Evolutionary conservation across 2,888 invertebrate species (phyloP).

Genomic region (Hoplodrina ambigua): DNA sequence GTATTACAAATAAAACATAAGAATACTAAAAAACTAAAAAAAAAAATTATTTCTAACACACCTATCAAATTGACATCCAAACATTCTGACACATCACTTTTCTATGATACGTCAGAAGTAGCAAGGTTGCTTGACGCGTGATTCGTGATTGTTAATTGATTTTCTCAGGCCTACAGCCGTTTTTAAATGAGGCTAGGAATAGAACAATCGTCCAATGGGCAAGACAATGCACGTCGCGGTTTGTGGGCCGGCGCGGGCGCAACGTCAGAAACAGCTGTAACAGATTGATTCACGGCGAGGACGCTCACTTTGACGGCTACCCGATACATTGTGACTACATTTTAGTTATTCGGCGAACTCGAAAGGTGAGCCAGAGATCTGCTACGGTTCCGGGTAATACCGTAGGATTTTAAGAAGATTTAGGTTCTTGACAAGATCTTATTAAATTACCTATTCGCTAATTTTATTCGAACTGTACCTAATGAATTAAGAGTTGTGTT

Average conservation of each 20-base stretch:
- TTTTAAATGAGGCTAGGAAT: constrained; percentile 78
- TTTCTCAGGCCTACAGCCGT: constrained; percentile 76
- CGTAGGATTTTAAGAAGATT: neutral
- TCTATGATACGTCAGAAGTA: constrained; percentile 20
- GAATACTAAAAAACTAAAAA: neutral
- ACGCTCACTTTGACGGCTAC: constrained; percentile 54
- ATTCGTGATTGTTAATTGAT: constrained; percentile 60
- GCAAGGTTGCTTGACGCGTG: constrained; percentile 28
- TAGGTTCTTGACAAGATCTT: neutral
- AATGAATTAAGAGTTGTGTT: no score
- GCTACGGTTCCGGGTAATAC: neutral
- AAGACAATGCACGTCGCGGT: constrained; percentile 79
- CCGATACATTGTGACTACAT: constrained; percentile 44
- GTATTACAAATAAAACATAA: constrained; percentile 7
- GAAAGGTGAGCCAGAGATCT: constrained; percentile 7
- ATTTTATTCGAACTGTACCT: no score
- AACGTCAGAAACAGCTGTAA: constrained; percentile 83
- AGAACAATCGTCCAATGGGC: constrained; percentile 74
- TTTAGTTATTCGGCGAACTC: constrained; percentile 33
- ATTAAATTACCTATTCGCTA: no score
- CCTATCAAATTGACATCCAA: neutral
- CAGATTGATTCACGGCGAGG: constrained; percentile 79
- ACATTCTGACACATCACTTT: constrained; percentile 39
- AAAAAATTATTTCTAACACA: neutral
- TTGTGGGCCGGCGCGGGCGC: constrained; percentile 52